A percentile compares a stretch with the other conserved stretches of the same genome.
phyloP scores from a whole-genome alignment of 2,888 invertebrate species.

The Plagodis dolabraria region DNA sequence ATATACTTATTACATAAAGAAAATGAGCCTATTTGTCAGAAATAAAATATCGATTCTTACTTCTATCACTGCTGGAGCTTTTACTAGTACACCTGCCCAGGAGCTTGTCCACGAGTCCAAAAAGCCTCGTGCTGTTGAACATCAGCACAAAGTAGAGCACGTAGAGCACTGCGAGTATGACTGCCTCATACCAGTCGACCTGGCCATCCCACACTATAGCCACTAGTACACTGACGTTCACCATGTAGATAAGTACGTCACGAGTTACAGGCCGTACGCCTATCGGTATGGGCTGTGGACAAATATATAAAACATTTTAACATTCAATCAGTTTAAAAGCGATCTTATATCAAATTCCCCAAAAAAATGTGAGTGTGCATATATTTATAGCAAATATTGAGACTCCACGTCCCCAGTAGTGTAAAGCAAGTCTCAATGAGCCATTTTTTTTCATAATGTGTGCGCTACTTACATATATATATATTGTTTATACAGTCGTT shows the following conservation, averaged over 20 bases:
- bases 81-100: constrained; percentile 38
- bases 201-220: constrained; percentile 91
- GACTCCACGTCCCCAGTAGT: too few species aligned
- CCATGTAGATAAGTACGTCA: constrained; percentile 91
- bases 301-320: constrained; percentile 1
- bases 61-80: constrained; percentile 13
- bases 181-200: constrained; percentile 92
- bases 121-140: constrained; percentile 87
- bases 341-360: too few species aligned
- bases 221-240: constrained; percentile 89
- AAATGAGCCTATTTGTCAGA: too few species aligned
- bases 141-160: constrained; percentile 89
- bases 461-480: too few species aligned
- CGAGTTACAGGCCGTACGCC: constrained; percentile 93
- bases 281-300: constrained; percentile 88
- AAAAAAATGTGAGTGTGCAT: too few species aligned
- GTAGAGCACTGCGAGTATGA: constrained; percentile 89
- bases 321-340: too few species aligned
- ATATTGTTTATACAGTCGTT: too few species aligned
- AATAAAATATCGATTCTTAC: constrained; percentile 3
- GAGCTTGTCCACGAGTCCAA: constrained; percentile 52
- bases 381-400: too few species aligned
- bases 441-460: too few species aligned
- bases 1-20: too few species aligned
- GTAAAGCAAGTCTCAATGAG: too few species aligned